Conservation (phyloP, 2,888 invertebrate genomes). For the Xiphydria camelus region DNA sequence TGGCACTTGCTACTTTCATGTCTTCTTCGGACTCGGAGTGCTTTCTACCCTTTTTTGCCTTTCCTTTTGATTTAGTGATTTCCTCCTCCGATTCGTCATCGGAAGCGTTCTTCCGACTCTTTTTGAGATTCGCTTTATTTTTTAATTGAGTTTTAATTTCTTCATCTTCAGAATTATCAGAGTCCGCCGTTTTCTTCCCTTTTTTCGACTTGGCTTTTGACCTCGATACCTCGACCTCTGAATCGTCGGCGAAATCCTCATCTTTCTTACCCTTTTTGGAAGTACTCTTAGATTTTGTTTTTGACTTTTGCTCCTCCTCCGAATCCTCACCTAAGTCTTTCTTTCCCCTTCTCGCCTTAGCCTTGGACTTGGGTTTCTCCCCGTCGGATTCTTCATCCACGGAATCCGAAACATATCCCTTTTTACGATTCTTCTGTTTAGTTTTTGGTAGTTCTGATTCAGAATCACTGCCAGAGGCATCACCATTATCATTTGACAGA, state of each 20-base stretch:
- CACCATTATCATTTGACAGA: constrained; percentile 19
- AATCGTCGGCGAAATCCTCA: constrained; percentile 35
- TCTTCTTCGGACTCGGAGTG: constrained; percentile 24
- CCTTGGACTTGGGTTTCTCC: constrained; percentile 6
- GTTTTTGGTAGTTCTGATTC: constrained; percentile 28
- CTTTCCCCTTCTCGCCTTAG: constrained; percentile 29
- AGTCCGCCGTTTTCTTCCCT: constrained; percentile 50
- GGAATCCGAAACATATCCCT: constrained; percentile 28
- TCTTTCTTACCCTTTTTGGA: constrained; percentile 50
- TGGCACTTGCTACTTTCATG: constrained; percentile 7
- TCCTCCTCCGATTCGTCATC: constrained; percentile 22
- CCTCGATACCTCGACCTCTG: constrained; percentile 19
- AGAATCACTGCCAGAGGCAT: constrained; percentile 25
- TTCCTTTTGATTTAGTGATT: constrained; percentile 14
- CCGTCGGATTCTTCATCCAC: constrained; percentile 30
- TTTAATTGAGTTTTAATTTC: constrained; percentile 10
- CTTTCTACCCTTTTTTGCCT: constrained; percentile 23
- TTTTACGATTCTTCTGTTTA: constrained; percentile 34
- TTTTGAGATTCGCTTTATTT: constrained; percentile 15
- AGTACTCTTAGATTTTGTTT: constrained; percentile 56
- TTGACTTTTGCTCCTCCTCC: constrained; percentile 59
- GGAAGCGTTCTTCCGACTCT: constrained; percentile 22
- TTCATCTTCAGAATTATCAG: constrained; percentile 50
- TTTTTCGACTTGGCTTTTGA: constrained; percentile 49
- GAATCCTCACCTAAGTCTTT: constrained; percentile 59